A percentile compares a stretch with the other conserved stretches of the same genome.
Conservation (phyloP, 2,797 vertebrate species). For the Myotis vivesi region DNA sequence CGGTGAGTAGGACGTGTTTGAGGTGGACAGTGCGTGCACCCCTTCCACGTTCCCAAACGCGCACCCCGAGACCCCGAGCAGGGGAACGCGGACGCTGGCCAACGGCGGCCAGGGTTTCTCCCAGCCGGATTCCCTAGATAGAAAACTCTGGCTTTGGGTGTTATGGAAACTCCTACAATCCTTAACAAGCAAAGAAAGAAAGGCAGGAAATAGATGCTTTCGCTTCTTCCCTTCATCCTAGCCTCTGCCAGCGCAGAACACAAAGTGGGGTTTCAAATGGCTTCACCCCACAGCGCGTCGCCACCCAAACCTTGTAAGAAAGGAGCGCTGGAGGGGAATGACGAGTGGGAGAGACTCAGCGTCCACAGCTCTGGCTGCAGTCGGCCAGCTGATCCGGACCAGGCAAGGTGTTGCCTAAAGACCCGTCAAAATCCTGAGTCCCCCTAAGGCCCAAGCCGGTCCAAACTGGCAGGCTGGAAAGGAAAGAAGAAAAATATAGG, state of each 20-base stretch:
- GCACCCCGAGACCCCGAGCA: not conserved
- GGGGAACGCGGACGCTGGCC: not conserved
- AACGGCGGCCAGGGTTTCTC: not conserved
- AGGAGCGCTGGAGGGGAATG: not conserved
- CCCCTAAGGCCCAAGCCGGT: not conserved
- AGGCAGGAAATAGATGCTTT: conserved; percentile 44
- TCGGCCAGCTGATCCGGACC: rapidly evolving
- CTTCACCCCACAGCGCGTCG: no score
- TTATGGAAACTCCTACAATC: conserved; percentile 33
- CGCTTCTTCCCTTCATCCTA: not conserved
- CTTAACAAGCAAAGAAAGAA: conserved; percentile 22
- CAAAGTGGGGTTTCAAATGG: not conserved
- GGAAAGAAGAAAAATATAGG: not conserved
- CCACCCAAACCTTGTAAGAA: not conserved
- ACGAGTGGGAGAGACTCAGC: not conserved
- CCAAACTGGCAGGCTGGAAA: not conserved
- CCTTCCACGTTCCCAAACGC: not conserved
- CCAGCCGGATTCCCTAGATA: not conserved
- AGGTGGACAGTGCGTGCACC: not conserved
- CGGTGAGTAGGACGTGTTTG: not conserved
- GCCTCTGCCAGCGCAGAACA: not conserved
- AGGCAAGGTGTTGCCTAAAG: not conserved
- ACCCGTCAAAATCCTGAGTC: not conserved
- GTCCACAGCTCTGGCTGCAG: not conserved
- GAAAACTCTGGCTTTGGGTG: not conserved